A percentile compares a stretch with the other conserved stretches of the same genome.
Conservation (phyloP, 35 echinoderm and acorn worm species). For the Apostichopus californicus region DNA sequence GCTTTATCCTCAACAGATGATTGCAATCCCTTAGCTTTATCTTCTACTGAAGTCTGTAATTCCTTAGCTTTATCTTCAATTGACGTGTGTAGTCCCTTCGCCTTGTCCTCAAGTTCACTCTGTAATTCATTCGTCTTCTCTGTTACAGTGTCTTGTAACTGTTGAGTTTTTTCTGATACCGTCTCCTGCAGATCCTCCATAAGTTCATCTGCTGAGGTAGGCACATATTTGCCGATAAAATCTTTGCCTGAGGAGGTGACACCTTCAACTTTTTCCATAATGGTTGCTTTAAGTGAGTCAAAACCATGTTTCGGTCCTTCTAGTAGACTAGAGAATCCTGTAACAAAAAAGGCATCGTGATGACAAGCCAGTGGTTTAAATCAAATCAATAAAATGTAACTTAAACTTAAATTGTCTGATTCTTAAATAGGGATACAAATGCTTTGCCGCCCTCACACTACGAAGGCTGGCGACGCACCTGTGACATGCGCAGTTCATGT, state of each 20-base stretch:
- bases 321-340: background rate
- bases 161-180: background rate
- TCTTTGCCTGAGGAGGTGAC: background rate
- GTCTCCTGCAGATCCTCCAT: background rate
- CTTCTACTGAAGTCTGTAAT: background rate
- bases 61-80: background rate
- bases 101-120: background rate
- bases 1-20: background rate
- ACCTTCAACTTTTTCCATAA: background rate
- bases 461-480: no score
- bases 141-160: no score
- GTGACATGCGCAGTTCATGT: no score
- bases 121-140: no score
- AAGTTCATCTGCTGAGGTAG: background rate
- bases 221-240: background rate
- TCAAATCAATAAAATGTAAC: no score
- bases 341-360: no score
- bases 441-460: no score
- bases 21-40: background rate
- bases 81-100: background rate
- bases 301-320: background rate
- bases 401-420: no score
- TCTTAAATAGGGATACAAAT: no score
- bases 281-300: background rate
- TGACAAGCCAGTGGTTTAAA: no score